Evolutionary conservation across 2,888 invertebrate genomes (phyloP).

Genomic region (Dioctria rufipes): DNA sequence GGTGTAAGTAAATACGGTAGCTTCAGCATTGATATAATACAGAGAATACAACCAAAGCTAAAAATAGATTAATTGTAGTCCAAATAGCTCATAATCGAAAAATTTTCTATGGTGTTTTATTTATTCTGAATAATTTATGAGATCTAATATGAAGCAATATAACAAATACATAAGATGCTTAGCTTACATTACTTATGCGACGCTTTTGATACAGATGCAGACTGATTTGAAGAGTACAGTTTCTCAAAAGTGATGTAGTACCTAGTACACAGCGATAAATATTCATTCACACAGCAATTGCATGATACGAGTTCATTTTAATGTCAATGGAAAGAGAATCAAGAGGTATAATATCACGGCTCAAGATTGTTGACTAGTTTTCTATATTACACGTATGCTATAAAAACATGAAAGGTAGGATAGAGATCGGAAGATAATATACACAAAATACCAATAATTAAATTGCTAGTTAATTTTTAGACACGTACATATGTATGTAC

Average conservation of each 20-base stretch:
- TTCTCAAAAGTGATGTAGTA: not conserved
- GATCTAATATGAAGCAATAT: not conserved
- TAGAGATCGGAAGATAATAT: no score
- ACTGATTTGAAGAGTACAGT: not conserved
- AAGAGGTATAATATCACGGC: not conserved
- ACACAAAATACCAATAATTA: no score
- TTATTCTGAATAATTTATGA: constrained; percentile 25
- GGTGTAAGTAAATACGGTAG: no score
- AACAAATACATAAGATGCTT: not conserved
- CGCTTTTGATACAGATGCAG: not conserved
- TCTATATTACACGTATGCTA: no score
- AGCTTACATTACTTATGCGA: not conserved
- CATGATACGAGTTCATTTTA: not conserved
- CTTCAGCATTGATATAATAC: no score
- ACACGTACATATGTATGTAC: no score
- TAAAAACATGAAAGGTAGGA: no score
- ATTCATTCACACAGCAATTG: not conserved
- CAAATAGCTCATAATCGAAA: not conserved
- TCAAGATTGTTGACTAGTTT: not conserved
- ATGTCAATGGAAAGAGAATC: constrained; percentile 1
- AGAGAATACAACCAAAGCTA: no score
- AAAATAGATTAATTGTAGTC: no score
- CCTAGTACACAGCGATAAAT: not conserved
- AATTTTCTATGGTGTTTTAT: constrained; percentile 24
- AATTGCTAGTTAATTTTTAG: no score